Conservation (phyloP, 2,113 vertebrate species). For the Reinhardtius hippoglossoides region DNA sequence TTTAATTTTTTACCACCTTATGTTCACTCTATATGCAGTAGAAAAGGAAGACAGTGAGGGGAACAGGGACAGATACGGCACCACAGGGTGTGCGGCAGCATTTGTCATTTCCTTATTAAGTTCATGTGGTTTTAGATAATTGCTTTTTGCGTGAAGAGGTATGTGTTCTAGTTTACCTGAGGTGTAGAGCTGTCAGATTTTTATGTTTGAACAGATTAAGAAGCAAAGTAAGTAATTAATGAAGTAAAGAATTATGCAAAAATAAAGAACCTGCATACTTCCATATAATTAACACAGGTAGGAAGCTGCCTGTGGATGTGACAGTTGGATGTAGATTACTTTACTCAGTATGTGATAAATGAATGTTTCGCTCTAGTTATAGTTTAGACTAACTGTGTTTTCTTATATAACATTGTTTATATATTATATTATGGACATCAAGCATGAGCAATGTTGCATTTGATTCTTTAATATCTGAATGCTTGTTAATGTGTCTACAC, state of each 20-base stretch:
- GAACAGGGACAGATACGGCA: neutral
- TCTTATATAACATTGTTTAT: too few relatives aligned
- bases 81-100: constrained; percentile 6
- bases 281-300: neutral
- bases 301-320: neutral
- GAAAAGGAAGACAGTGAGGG: neutral
- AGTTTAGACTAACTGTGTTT: too few relatives aligned
- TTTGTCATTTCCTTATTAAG: constrained; percentile 43
- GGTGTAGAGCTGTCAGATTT: constrained; percentile 15
- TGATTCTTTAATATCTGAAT: too few relatives aligned
- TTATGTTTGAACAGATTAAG: constrained; percentile 20
- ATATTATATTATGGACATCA: too few relatives aligned
- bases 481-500: too few relatives aligned
- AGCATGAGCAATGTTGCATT: too few relatives aligned
- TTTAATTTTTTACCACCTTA: neutral
- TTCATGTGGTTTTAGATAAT: constrained; percentile 67
- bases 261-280: neutral
- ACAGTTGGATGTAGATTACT: constrained; percentile 14
- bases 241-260: neutral
- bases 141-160: constrained; percentile 47
- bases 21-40: neutral
- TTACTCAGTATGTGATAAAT: neutral
- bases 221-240: neutral
- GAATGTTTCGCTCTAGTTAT: too few relatives aligned
- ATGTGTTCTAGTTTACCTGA: constrained; percentile 47